These are phyloP conservation scores for Gasterosteus aculeatus DNA, from an alignment of 2,113 vertebrate genomes.

Conservation along the genomic window DNA sequence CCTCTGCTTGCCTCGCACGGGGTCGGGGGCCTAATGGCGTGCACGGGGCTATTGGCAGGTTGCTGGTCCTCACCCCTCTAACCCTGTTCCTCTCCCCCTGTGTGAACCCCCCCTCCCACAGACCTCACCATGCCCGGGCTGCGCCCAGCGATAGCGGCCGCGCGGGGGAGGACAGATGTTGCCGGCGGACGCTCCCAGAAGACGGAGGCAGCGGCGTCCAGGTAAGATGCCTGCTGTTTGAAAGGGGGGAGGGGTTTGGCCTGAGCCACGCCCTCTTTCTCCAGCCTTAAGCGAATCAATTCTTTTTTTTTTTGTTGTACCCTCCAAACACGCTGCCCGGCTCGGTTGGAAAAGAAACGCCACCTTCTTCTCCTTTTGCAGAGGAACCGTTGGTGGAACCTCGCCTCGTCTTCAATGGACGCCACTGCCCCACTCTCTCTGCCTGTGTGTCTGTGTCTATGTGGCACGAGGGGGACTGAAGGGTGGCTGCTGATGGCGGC, in stretches of 20 bases:
- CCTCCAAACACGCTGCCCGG: constrained; percentile 45
- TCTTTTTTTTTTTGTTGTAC: constrained; percentile 29
- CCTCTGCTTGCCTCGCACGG: constrained; percentile 40
- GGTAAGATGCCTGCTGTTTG: constrained; percentile 61
- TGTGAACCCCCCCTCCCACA: constrained; percentile 22
- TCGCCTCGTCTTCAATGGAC: constrained; percentile 82
- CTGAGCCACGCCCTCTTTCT: neutral
- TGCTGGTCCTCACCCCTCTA: constrained; percentile 55
- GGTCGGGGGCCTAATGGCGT: constrained; percentile 53
- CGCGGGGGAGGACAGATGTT: constrained; percentile 1
- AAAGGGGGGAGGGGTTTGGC: neutral
- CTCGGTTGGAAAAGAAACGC: constrained; percentile 59
- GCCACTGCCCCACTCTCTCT: constrained; percentile 57
- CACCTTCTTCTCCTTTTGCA: constrained; percentile 82
- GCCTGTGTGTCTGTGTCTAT: constrained; percentile 60
- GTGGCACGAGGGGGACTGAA: constrained; percentile 62
- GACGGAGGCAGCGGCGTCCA: constrained; percentile 20
- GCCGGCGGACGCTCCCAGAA: constrained; percentile 18
- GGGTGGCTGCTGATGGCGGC: constrained; percentile 51
- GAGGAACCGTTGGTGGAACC: constrained; percentile 83
- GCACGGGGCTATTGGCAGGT: constrained; percentile 3
- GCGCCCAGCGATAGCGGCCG: constrained; percentile 1
- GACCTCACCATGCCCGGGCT: constrained; percentile 18
- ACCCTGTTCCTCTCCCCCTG: constrained; percentile 47
- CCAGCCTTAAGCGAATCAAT: neutral